A percentile compares a stretch with the other conserved stretches of the same genome.
Conservation (phyloP, 2,113 vertebrate genomes). For the Antennarius striatus region DNA sequence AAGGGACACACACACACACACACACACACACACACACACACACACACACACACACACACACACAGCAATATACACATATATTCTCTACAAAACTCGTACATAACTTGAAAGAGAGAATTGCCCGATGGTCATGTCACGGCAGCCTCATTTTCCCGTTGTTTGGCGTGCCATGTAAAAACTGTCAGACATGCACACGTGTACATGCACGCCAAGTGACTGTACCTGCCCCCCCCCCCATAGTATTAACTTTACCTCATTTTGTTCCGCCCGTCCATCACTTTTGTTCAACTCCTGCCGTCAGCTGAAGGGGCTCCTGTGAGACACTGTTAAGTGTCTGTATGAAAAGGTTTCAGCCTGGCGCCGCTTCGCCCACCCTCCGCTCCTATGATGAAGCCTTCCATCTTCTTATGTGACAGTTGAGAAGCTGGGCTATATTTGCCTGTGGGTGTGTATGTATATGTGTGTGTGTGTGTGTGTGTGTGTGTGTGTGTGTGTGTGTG, state of each 20-base stretch:
- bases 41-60: constrained; percentile 8
- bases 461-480: constrained; percentile 24
- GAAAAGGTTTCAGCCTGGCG: constrained; percentile 63
- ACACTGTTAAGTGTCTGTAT: constrained; percentile 44
- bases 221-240: constrained; percentile 73
- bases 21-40: background rate
- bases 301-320: constrained; percentile 74
- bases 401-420: constrained; percentile 59
- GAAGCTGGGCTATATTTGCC: constrained; percentile 37
- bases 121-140: constrained; percentile 64
- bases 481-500: constrained; percentile 19
- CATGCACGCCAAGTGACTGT: constrained; percentile 57
- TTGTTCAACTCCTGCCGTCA: constrained; percentile 67
- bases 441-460: constrained; percentile 12
- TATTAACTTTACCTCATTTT: constrained; percentile 81
- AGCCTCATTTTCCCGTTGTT: constrained; percentile 62
- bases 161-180: constrained; percentile 60
- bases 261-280: constrained; percentile 76
- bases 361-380: constrained; percentile 70
- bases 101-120: constrained; percentile 53
- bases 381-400: constrained; percentile 34
- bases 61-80: constrained; percentile 11
- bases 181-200: constrained; percentile 39
- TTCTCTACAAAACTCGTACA: background rate
- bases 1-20: constrained; percentile 1